phyloP scores from a whole-genome alignment of 1,140 invertebrate species.

The Drosophila persimilis region DNA sequence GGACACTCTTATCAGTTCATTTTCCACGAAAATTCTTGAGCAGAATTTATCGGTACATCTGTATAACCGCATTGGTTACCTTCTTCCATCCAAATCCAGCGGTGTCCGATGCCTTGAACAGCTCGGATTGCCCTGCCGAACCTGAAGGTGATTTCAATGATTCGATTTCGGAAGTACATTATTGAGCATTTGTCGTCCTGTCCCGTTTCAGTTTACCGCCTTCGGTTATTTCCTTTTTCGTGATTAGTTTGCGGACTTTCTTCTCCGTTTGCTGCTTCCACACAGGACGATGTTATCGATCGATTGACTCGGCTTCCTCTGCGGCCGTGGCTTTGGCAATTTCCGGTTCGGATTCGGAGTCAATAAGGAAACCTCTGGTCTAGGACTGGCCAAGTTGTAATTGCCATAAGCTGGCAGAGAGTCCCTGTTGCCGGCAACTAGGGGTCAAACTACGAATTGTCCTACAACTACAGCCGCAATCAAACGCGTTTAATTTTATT shows the following conservation, averaged over 20 bases:
- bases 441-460: no score
- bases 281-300: slow-evolving; percentile 60
- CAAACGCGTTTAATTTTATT: slow-evolving; percentile 74
- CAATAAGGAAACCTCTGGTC: slow-evolving; percentile 61
- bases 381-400: slow-evolving; percentile 18
- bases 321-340: slow-evolving; percentile 49
- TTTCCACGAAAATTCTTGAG: no score
- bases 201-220: slow-evolving; percentile 56
- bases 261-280: slow-evolving; percentile 18
- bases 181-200: slow-evolving; percentile 7
- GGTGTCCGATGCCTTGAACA: slow-evolving; percentile 2
- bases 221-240: slow-evolving; percentile 57
- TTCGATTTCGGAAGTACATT: slow-evolving; percentile 37
- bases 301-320: slow-evolving; percentile 46
- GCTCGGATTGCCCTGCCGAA: slow-evolving; percentile 25
- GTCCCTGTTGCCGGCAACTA: slow-evolving; percentile 1
- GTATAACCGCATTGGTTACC: not conserved
- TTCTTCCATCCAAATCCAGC: not conserved
- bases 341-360: slow-evolving; percentile 56
- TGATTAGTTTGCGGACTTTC: slow-evolving; percentile 71
- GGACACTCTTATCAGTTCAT: no score
- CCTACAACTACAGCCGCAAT: slow-evolving; percentile 48
- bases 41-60: no score
- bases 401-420: slow-evolving; percentile 46
- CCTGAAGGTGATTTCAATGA: slow-evolving; percentile 32